These are phyloP conservation scores for Drosophila fuyamai DNA, from an alignment of 1,140 invertebrate species.

Conservation along the genomic window DNA sequence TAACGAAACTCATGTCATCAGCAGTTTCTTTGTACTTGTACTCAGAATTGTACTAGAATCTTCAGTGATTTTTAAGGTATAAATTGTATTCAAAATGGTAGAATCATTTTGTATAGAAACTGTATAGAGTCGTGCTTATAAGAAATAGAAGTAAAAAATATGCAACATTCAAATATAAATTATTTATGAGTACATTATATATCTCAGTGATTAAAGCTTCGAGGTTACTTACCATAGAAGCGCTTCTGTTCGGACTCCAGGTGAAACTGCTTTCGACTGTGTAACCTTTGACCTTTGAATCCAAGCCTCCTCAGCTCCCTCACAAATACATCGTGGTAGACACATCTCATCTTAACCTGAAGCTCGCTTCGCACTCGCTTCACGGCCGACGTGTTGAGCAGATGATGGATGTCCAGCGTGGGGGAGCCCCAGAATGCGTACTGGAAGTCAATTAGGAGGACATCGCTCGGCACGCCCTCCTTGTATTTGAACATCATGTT, in stretches of 20 bases:
- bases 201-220: background rate
- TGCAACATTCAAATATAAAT: background rate
- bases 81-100: too few species aligned
- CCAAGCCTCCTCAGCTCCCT: slow-evolving; percentile 38
- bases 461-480: slow-evolving; percentile 84
- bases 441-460: slow-evolving; percentile 82
- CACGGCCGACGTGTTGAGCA: slow-evolving; percentile 63
- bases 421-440: slow-evolving; percentile 68
- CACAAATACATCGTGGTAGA: slow-evolving; percentile 52
- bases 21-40: too few species aligned
- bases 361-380: slow-evolving; percentile 38
- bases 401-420: slow-evolving; percentile 70
- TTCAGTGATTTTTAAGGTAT: too few species aligned
- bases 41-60: too few species aligned
- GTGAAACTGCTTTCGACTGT: slow-evolving; percentile 61
- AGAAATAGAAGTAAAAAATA: background rate
- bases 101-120: too few species aligned
- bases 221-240: slow-evolving; percentile 53
- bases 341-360: slow-evolving; percentile 56
- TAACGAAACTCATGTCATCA: background rate
- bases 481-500: slow-evolving; percentile 88
- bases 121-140: background rate
- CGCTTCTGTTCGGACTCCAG: slow-evolving; percentile 62
- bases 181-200: background rate
- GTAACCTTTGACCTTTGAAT: slow-evolving; percentile 40